These are phyloP conservation scores for Podarcis cretensis DNA, from an alignment of 2,113 vertebrate species.

Conservation along the genomic window DNA sequence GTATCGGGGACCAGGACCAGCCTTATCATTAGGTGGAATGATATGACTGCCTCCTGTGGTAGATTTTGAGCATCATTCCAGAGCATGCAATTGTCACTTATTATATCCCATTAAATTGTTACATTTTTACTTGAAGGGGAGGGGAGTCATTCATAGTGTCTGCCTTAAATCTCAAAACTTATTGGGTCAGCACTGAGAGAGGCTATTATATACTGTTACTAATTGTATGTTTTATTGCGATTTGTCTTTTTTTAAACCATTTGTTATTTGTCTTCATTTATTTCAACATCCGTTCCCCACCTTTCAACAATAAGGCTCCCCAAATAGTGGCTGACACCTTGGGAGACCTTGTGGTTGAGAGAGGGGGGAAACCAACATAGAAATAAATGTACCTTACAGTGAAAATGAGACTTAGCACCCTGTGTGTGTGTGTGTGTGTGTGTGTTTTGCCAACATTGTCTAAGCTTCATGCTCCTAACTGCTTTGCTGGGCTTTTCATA, in stretches of 20 bases:
- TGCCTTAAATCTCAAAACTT: neutral
- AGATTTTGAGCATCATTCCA: neutral
- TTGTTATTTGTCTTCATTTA: no score
- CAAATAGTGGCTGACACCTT: no score
- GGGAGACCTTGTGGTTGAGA: neutral
- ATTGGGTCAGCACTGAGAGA: neutral
- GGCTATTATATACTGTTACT: neutral
- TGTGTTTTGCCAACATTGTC: conserved; percentile 27
- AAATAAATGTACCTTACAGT: neutral
- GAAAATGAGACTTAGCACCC: neutral
- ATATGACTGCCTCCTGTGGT: neutral
- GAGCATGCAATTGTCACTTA: neutral
- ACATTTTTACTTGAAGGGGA: neutral
- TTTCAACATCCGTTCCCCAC: no score
- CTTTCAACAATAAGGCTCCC: no score
- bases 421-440: conserved; percentile 16
- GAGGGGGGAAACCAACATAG: neutral
- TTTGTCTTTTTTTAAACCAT: no score
- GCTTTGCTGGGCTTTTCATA: conserved; percentile 24
- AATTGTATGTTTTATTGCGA: no score
- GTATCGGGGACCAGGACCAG: neutral
- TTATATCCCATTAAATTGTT: neutral
- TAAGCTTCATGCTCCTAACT: neutral
- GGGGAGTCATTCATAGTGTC: neutral
- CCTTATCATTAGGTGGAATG: neutral